phyloP scores from a whole-genome alignment of 1,140 invertebrate genomes.

The Cryptotermes secundus region DNA sequence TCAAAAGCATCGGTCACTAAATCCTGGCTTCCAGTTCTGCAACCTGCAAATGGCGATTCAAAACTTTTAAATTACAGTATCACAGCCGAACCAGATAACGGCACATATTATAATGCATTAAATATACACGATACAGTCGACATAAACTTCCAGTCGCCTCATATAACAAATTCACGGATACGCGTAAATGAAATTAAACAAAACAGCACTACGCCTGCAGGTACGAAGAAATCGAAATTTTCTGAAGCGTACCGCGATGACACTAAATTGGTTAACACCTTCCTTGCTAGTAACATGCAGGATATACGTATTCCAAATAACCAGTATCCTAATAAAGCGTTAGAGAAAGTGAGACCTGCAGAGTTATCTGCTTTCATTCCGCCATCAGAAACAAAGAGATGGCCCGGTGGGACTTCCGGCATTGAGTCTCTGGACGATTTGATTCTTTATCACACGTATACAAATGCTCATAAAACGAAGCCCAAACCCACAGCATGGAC shows the following conservation, averaged over 20 bases:
- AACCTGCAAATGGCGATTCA: neutral
- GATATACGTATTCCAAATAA: constrained; percentile 8
- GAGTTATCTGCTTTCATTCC: neutral
- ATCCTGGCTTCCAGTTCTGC: neutral
- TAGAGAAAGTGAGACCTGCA: neutral
- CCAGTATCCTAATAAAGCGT: neutral
- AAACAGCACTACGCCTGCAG: neutral
- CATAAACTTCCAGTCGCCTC: neutral
- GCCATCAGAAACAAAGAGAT: neutral
- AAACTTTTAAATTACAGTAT: neutral
- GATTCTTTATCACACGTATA: constrained; percentile 32
- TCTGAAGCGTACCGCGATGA: neutral
- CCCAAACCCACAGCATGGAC: neutral
- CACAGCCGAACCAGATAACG: neutral
- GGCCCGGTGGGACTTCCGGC: constrained; percentile 20
- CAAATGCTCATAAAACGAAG: neutral
- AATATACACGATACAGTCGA: neutral
- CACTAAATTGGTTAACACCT: neutral
- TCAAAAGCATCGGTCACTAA: neutral
- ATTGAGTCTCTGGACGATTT: constrained; percentile 29
- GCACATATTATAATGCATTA: neutral
- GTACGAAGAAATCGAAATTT: neutral
- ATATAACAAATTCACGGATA: neutral
- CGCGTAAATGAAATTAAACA: neutral
- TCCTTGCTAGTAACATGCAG: constrained; percentile 15